Evolutionary conservation across 2,888 invertebrate genomes (phyloP).

Genomic region (Acrobasis suavella): DNA sequence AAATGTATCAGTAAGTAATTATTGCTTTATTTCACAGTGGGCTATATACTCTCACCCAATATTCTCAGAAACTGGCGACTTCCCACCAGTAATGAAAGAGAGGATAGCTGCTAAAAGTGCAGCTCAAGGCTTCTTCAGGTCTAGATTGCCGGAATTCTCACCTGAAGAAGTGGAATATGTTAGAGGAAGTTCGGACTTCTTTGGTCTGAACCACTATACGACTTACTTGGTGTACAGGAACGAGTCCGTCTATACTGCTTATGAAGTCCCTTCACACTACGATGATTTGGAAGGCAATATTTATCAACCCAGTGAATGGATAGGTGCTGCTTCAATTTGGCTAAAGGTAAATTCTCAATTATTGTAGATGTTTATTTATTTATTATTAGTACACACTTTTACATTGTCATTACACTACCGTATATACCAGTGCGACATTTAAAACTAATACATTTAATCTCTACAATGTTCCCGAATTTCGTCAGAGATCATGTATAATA

Average conservation of each 20-base stretch:
- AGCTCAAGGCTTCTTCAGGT: slow-evolving; percentile 57
- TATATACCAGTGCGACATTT: too few relatives aligned
- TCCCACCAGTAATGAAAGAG: slow-evolving; percentile 80
- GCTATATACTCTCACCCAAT: slow-evolving; percentile 83
- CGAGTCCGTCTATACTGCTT: slow-evolving; percentile 28
- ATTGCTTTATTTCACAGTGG: slow-evolving; percentile 39
- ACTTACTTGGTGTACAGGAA: slow-evolving; percentile 45
- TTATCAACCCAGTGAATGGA: slow-evolving; percentile 31
- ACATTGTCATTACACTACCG: too few relatives aligned
- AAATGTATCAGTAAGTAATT: background rate
- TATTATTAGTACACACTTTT: too few relatives aligned
- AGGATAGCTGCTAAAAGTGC: slow-evolving; percentile 71
- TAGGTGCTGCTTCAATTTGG: slow-evolving; percentile 28
- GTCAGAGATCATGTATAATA: too few relatives aligned
- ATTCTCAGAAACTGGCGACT: slow-evolving; percentile 77
- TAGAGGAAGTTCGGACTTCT: slow-evolving; percentile 46
- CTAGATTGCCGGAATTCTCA: slow-evolving; percentile 66
- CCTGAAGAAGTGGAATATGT: slow-evolving; percentile 51
- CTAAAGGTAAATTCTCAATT: slow-evolving; percentile 9
- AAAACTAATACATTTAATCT: too few relatives aligned
- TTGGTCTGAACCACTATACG: slow-evolving; percentile 85
- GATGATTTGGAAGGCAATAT: slow-evolving; percentile 32
- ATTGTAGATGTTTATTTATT: slow-evolving; percentile 13
- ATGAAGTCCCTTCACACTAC: slow-evolving; percentile 31
- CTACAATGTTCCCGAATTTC: too few relatives aligned